Evolutionary conservation across 2,888 invertebrate genomes (phyloP).

Genomic region (Latheticus oryzae): DNA sequence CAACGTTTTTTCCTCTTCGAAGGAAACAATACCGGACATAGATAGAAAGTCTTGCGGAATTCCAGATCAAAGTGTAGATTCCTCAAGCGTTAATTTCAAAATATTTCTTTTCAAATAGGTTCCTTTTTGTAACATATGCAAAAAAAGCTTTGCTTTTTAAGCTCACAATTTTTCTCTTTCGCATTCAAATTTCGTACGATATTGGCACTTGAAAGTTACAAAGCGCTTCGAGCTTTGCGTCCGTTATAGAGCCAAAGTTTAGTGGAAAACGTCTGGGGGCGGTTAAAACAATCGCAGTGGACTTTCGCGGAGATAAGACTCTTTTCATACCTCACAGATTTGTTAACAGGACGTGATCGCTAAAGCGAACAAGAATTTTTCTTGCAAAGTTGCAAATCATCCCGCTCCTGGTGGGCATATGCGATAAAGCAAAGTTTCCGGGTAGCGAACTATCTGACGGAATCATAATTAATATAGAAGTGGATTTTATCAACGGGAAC

Average conservation of each 20-base stretch:
- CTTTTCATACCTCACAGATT: constrained; percentile 6
- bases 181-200: constrained; percentile 25
- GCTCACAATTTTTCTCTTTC: constrained; percentile 15
- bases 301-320: constrained; percentile 14
- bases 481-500: constrained; percentile 28
- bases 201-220: constrained; percentile 33
- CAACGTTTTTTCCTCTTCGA: constrained; percentile 13
- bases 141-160: constrained; percentile 10
- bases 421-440: constrained; percentile 8
- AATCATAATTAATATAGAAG: constrained; percentile 21
- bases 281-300: constrained; percentile 17
- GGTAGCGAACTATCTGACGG: constrained; percentile 22
- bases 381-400: background rate
- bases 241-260: constrained; percentile 24
- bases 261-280: constrained; percentile 20
- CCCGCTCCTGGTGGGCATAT: too few species aligned
- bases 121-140: constrained; percentile 10
- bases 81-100: constrained; percentile 28
- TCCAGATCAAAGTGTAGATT: constrained; percentile 14
- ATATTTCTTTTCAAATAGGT: constrained; percentile 11
- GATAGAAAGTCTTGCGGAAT: too few species aligned
- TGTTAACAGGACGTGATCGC: constrained; percentile 1
- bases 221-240: constrained; percentile 15
- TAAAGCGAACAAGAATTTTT: too few species aligned
- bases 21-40: constrained; percentile 23